Percentiles rank a stretch among this genome's conserved stretches.
Evolutionary conservation across 2,113 vertebrate genomes (phyloP).

Genomic region (Balaeniceps rex): DNA sequence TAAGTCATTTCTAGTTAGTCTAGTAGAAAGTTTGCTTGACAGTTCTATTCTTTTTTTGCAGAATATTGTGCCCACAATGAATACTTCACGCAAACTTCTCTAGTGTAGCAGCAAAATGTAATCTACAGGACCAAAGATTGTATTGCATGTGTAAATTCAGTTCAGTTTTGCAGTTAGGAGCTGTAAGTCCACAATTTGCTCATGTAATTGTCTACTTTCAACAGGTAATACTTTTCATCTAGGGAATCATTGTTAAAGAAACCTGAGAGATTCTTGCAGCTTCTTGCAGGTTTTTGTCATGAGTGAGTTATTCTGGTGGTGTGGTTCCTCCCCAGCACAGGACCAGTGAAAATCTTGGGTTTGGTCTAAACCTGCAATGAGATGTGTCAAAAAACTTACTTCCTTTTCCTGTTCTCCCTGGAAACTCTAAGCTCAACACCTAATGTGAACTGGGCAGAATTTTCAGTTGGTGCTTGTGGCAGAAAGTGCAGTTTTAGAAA

Average conservation of each 20-base stretch:
- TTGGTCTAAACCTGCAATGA: background rate
- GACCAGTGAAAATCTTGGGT: background rate
- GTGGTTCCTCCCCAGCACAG: background rate
- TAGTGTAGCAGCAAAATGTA: background rate
- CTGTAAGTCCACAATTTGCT: background rate
- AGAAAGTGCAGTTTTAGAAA: background rate
- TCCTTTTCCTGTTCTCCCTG: background rate
- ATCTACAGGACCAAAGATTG: background rate
- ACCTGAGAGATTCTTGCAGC: background rate
- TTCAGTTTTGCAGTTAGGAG: background rate
- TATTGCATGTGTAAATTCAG: background rate
- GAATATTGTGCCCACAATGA: background rate
- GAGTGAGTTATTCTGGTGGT: background rate
- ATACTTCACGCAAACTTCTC: background rate
- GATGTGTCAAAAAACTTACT: background rate
- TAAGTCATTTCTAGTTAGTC: background rate
- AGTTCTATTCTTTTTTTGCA: background rate
- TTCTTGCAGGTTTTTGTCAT: background rate
- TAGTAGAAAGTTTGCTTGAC: background rate
- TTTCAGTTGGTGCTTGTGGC: background rate
- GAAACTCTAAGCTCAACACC: background rate
- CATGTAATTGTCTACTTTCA: background rate
- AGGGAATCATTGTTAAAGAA: background rate
- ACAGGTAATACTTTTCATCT: background rate
- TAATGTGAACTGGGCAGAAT: background rate